Evolutionary conservation across 2,113 vertebrate species (phyloP), one percentile per base, ranked within the genome.

Genomic region (Cyanistes caeruleus): DNA sequence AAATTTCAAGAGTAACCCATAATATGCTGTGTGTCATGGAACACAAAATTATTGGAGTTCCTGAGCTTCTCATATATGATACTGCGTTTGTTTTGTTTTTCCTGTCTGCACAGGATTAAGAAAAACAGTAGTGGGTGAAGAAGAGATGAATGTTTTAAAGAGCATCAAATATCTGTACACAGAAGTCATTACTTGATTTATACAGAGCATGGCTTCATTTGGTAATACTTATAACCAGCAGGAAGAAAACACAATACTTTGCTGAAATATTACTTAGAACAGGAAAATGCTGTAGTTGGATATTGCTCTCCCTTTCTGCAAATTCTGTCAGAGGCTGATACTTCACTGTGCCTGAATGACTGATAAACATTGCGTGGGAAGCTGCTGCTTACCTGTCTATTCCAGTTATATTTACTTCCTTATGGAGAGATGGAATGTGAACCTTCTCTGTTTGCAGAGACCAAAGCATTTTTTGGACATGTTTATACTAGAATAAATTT

Each of bases 401-500:
- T 94, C 83, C 60, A 92, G 60, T 94, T 84, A 27, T 25, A 44
- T 72, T 96, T 35, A 76, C 84, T 97, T 96, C 95, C 88, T 94
- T 95, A 81, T 79, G 86, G 84, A 87, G 90, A 90, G 69, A 73
- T 90, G 92, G 86, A 93, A 96, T 96, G 94, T 95, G 76, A 95
- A 87, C 77, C 21, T 63, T 94, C 76, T 87, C 59, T 68, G 21
- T 79, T 85, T 90, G 68, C 0, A 0, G 68, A 96, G 80, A 86
- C 79, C 75, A 89, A 94, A 90, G 90, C 90, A 87, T 95, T 94
- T 96, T 86, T 91, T 78, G 68, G 87, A 78, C 95, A 80, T 96
- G 96, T 96, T 96, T 96, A 68, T 92, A 95, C 95, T 92, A 46
- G 93, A 92, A 92, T 78, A 92, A 78, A 58, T 78, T 75, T 75